These are phyloP conservation scores for Drosophila arawakana DNA, from an alignment of 1,140 invertebrate genomes.

Conservation along the genomic window DNA sequence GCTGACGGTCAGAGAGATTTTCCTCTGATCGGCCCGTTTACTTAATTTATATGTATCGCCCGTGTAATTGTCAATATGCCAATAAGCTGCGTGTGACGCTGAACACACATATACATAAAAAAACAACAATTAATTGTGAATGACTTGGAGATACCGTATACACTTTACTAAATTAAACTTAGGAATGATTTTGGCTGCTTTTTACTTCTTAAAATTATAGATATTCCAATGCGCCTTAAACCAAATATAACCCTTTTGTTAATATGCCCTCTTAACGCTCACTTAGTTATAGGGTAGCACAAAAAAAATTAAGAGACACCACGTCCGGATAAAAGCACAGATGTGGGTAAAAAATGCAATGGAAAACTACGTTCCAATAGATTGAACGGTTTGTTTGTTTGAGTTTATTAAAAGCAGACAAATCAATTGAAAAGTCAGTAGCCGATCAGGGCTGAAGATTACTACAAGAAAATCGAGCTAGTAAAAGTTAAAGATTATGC, in stretches of 20 bases:
- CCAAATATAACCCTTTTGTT: too few relatives aligned
- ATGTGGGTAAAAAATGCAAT: slow-evolving; percentile 4
- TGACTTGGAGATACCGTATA: background rate
- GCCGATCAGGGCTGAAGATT: slow-evolving; percentile 40
- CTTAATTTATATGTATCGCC: slow-evolving; percentile 82
- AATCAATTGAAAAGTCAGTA: slow-evolving; percentile 71
- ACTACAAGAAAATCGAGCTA: background rate
- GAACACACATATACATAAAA: slow-evolving; percentile 47
- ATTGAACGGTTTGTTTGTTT: slow-evolving; percentile 64
- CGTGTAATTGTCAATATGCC: slow-evolving; percentile 83
- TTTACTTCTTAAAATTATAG: too few relatives aligned
- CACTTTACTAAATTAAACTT: too few relatives aligned
- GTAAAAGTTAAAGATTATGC: background rate
- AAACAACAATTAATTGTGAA: slow-evolving; percentile 1
- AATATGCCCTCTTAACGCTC: background rate
- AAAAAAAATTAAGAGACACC: slow-evolving; percentile 41
- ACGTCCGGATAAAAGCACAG: slow-evolving; percentile 7
- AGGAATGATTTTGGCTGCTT: too few relatives aligned
- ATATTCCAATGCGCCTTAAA: too few relatives aligned
- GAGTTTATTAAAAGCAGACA: slow-evolving; percentile 79
- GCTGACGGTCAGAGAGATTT: slow-evolving; percentile 42
- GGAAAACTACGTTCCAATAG: slow-evolving; percentile 44
- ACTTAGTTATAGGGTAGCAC: slow-evolving; percentile 7
- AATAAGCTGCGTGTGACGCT: slow-evolving; percentile 78
- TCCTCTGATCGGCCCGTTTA: slow-evolving; percentile 65